Base-by-base conservation (phyloP, 1,140 invertebrate species). In the Temnothorax nylanderi region DNA sequence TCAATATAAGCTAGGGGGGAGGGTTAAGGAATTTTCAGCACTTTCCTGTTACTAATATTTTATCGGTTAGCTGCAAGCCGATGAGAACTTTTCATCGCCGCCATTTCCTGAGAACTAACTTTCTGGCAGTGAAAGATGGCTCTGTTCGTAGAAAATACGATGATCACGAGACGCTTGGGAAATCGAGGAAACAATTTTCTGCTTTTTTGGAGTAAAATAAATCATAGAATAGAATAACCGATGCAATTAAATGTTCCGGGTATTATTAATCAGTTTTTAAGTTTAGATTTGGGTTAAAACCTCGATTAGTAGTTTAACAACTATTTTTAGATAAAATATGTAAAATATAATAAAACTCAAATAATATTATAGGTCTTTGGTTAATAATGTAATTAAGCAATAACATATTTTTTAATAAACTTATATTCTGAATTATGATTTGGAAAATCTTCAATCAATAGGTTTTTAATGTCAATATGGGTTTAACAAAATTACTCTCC, bases 171-270 rank as follows among this genome's bases (percentile, higher is more conserved):
- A 51, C 89, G 49, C 89, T 76, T 90, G 88, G 89, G 89, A 90
- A 90, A 90, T 90, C 89, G 85, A 26, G 76, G 58, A 90, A 90
- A 90, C 86, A 88, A 90, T 90, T 90, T 89, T 47, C n/a, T 67
- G 49, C 51, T 71, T 71, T 77, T 87, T 78, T 62, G 78, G 47
- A 54, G 49, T 47, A 72, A 87, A 90, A 88, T 71, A 60, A 74
- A 90, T 88, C 44, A 41, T 81, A 58, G 13, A 54, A 69, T 44
- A 32, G n/a, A 41, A 72, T 32, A 47, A 37, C 1, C 3, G 1
- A 3, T 10, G n/a, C 32, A 72, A 58, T 54, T 49, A 47, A 47
- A 34, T 26, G 3, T 58, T 65, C 1, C 4, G 13, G 18, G 44
- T 37, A 54, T 51, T 13, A 21, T 78, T 32, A 47, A 32, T 26